These are phyloP conservation scores for Bombylius discolor DNA, from an alignment of 2,888 invertebrate genomes.

Conservation along the genomic window DNA sequence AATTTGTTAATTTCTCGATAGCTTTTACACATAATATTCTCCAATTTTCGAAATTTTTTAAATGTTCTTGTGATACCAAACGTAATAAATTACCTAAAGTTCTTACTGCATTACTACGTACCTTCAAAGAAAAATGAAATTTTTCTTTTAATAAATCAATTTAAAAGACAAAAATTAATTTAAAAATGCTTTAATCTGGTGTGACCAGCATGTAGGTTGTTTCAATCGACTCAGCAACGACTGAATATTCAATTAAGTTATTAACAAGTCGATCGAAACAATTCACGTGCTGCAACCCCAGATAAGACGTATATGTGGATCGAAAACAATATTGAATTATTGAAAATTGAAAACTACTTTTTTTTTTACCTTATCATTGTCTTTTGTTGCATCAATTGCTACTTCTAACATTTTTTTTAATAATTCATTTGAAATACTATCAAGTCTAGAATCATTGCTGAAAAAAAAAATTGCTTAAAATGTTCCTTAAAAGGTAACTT, in stretches of 20 bases:
- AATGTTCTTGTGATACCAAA: slow-evolving; percentile 42
- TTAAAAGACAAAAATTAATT: background rate
- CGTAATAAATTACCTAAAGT: slow-evolving; percentile 68
- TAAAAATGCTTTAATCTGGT: too few species aligned
- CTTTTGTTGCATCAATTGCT: slow-evolving; percentile 50
- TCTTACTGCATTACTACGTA: slow-evolving; percentile 54
- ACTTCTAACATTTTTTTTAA: slow-evolving; percentile 54
- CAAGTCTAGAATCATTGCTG: slow-evolving; percentile 44
- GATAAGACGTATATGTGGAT: too few species aligned
- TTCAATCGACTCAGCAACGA: too few species aligned
- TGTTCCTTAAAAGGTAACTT: background rate
- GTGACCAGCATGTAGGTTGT: too few species aligned
- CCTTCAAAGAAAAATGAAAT: slow-evolving; percentile 4
- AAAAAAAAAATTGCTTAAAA: slow-evolving; percentile 11
- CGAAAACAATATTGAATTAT: too few species aligned
- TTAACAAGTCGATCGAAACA: too few species aligned
- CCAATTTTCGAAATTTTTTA: slow-evolving; percentile 39
- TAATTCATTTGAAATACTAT: slow-evolving; percentile 54
- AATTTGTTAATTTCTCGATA: slow-evolving; percentile 53
- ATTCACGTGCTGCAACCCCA: too few species aligned
- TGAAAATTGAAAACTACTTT: too few species aligned
- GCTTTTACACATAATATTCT: slow-evolving; percentile 44
- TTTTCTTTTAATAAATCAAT: background rate
- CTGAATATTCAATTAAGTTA: too few species aligned
- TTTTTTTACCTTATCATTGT: slow-evolving; percentile 60